Evolutionary conservation across 2,113 vertebrate species (phyloP).

Genomic region (Malaclemys terrapin): DNA sequence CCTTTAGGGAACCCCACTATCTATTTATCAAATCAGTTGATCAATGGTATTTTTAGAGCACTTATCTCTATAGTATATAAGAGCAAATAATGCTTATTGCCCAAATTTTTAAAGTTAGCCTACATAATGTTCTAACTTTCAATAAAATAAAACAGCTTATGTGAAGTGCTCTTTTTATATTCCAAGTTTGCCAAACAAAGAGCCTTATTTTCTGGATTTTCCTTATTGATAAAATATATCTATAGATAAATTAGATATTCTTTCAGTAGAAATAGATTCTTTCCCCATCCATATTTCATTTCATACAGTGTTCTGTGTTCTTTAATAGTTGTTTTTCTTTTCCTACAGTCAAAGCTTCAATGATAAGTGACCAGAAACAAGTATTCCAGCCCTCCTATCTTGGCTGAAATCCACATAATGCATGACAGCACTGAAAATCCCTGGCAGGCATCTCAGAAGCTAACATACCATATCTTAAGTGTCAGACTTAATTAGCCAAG

Average conservation of each 20-base stretch:
- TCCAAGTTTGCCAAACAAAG: conserved; percentile 5
- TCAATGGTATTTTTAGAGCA: background rate
- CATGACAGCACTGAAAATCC: conserved; percentile 79
- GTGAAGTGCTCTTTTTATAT: background rate
- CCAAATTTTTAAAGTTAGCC: background rate
- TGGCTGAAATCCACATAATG: conserved; percentile 80
- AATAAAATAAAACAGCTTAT: conserved; percentile 6
- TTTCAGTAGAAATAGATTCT: background rate
- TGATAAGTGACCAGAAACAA: conserved; percentile 79
- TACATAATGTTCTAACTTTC: conserved; percentile 45
- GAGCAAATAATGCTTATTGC: background rate
- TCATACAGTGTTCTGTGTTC: conserved; percentile 30
- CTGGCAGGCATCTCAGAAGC: conserved; percentile 81
- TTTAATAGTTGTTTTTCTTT: conserved; percentile 66
- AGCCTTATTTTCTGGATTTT: background rate
- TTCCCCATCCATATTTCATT: conserved; percentile 47
- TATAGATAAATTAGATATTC: background rate
- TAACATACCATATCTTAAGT: conserved; percentile 76
- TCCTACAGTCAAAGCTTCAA: conserved; percentile 72
- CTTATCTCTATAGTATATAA: conserved; percentile 29
- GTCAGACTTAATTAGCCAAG: conserved; percentile 78
- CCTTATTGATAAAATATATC: background rate
- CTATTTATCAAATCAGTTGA: background rate
- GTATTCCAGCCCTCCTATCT: conserved; percentile 65
- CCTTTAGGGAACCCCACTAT: conserved; percentile 1